Percentiles rank a stretch among this genome's conserved stretches.
Evolutionary conservation across 2,113 vertebrate genomes (phyloP).

Genomic region (Illadopsis cleaveri): DNA sequence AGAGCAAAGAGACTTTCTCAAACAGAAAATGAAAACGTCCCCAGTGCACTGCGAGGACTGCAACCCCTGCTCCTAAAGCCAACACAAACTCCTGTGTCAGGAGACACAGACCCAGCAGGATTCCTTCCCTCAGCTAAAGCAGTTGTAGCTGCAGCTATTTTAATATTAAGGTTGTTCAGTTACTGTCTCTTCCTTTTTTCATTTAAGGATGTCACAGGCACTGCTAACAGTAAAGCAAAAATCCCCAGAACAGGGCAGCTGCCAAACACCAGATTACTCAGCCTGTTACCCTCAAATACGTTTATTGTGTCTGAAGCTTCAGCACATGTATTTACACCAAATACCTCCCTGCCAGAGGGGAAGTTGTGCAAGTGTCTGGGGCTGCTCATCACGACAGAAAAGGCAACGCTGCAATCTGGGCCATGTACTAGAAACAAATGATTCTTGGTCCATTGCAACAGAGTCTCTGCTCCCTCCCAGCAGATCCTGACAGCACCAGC

Average conservation of each 20-base stretch:
- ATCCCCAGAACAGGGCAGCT: constrained; percentile 28
- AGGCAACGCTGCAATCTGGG: not conserved
- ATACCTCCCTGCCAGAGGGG: not conserved
- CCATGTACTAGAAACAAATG: not conserved
- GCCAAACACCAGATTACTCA: constrained; percentile 61
- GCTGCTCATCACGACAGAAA: not conserved
- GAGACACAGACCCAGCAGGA: not conserved
- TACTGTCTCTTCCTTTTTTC: constrained; percentile 22
- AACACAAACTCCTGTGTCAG: not conserved
- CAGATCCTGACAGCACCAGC: not conserved
- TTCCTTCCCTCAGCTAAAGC: not conserved
- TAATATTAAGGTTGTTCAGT: not conserved
- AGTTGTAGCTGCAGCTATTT: not conserved
- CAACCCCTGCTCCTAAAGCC: not conserved
- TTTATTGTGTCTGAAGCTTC: constrained; percentile 27
- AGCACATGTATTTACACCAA: constrained; percentile 18
- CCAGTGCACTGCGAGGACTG: not conserved
- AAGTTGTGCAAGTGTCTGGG: constrained; percentile 38
- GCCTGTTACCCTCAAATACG: not conserved
- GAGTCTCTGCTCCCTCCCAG: not conserved
- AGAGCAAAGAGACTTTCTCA: not conserved
- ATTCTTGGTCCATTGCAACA: not conserved
- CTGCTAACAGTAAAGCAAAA: constrained; percentile 31
- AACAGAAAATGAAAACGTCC: rapidly evolving
- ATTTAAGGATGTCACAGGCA: constrained; percentile 18